Evolutionary conservation across 2,797 vertebrate genomes (phyloP), one percentile per base, ranked within the genome.

Genomic region (Oryzias sinensis): DNA sequence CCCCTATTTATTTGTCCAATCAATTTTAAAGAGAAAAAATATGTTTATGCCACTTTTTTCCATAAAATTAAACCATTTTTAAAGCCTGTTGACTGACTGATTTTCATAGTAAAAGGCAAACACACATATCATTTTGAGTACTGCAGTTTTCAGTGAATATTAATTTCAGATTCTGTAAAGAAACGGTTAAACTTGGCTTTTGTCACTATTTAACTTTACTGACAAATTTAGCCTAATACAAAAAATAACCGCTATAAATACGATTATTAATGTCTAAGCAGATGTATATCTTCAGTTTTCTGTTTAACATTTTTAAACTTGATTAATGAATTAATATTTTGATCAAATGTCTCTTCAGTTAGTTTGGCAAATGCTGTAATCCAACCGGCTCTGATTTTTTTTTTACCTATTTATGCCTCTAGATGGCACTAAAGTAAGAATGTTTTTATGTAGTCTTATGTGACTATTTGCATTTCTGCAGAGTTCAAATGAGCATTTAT

Each of bases 361-460:
- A 5, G 1, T 22, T 22, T 22, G 20, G 20, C 2, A 45, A 18
- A 22, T 49, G 7, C 18, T 46, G 1, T 18, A 2, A 49, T 24
- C n/a, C 5, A 0, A 40, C 2, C 17, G 3, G 7, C 14, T 18
- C 22, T 11, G 14, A 9, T 4, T 46, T 2, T 20, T 7, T 37
- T 43, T 24, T 6, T 68, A 22, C 58, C 14, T 6, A n/a, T 41
- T 48, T 1, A 16, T 20, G 29, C 85, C 83, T 83, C 72, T 49
- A 24, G 79, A 67, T 49, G 82, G 59, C 67, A 15, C 65, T 63
- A 74, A 41, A 49, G 63, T 13, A 47, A 54, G 7, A 11, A 43
- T 51, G 65, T 8, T 5, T 15, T 16, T 49, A 2, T 24, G 6
- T 11, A 2, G 11, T 9, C 37, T 62, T 14, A 49, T 52, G 6